A percentile compares a stretch with the other conserved stretches of the same genome.
Conservation (phyloP, 2,888 invertebrate species). For the Luffia ferchaultella region DNA sequence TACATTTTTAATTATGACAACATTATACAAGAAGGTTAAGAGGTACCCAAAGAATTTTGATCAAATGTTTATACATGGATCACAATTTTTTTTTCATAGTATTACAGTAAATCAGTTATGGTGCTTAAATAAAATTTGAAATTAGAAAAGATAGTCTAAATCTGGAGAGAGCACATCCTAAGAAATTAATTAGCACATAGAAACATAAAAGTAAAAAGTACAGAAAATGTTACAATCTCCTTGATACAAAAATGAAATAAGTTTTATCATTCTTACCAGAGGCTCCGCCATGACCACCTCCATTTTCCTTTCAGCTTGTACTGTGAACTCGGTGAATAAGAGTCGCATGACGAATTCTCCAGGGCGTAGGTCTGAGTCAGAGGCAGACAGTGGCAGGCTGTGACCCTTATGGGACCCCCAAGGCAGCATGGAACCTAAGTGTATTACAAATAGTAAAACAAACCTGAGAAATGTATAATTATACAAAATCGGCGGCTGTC, state of each 20-base stretch:
- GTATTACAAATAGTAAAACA: no score
- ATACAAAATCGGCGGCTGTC: no score
- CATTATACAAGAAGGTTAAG: no score
- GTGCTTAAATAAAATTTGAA: no score
- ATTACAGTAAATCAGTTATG: no score
- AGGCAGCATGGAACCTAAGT: constrained; percentile 76
- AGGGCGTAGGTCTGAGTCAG: constrained; percentile 77
- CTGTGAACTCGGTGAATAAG: constrained; percentile 93
- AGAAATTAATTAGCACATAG: no score
- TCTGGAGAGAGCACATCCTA: no score
- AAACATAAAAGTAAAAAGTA: not conserved
- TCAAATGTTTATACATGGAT: no score
- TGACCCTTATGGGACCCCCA: constrained; percentile 86
- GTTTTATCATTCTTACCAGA: constrained; percentile 61
- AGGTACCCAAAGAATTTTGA: no score
- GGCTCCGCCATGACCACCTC: constrained; percentile 94
- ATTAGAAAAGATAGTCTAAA: no score
- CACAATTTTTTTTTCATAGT: no score
- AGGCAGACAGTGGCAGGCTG: constrained; percentile 49
- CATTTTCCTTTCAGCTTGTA: constrained; percentile 95
- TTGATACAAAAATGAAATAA: not conserved
- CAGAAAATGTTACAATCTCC: not conserved
- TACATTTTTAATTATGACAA: no score
- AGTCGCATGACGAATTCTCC: constrained; percentile 97
- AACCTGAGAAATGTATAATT: constrained; percentile 7